phyloP scores from a whole-genome alignment of 2,888 invertebrate genomes.

The Linnaemya vulpina region DNA sequence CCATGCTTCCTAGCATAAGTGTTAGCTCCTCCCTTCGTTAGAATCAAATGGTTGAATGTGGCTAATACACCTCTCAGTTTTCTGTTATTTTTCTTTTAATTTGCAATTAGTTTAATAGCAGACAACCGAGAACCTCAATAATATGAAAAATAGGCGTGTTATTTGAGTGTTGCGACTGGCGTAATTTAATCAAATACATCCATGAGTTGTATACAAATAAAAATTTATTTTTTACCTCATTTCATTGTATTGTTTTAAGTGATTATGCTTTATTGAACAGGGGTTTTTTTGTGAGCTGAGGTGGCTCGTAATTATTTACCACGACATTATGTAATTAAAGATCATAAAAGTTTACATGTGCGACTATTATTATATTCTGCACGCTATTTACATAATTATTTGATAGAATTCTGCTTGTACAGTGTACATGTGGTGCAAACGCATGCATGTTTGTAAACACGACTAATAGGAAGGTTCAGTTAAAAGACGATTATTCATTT shows the following conservation, averaged over 20 bases:
- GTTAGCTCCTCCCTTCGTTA: slow-evolving; percentile 38
- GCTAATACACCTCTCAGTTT: slow-evolving; percentile 41
- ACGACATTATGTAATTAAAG: slow-evolving; percentile 71
- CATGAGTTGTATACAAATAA: slow-evolving; percentile 8
- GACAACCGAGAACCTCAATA: neutral
- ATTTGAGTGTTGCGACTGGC: neutral
- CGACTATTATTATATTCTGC: slow-evolving; percentile 39
- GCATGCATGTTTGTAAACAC: neutral
- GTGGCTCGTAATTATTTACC: slow-evolving; percentile 65
- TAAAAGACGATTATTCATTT: no score
- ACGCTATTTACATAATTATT: slow-evolving; percentile 41
- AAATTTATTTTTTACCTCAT: slow-evolving; percentile 50
- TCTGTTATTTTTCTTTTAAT: slow-evolving; percentile 21
- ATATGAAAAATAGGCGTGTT: slow-evolving; percentile 48
- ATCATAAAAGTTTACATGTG: slow-evolving; percentile 66
- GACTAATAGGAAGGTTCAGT: neutral
- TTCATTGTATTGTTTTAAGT: slow-evolving; percentile 49
- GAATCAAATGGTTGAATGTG: slow-evolving; percentile 36
- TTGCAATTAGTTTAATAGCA: slow-evolving; percentile 48
- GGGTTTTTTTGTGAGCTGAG: slow-evolving; percentile 10
- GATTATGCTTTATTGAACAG: slow-evolving; percentile 48
- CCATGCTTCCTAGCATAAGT: neutral
- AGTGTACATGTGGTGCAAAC: slow-evolving; percentile 7
- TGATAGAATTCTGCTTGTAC: neutral
- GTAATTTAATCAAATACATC: slow-evolving; percentile 25